A percentile compares a stretch with the other conserved stretches of the same genome.
Conservation (phyloP, 2,888 invertebrate species). For the Erpobdella octoculata region DNA sequence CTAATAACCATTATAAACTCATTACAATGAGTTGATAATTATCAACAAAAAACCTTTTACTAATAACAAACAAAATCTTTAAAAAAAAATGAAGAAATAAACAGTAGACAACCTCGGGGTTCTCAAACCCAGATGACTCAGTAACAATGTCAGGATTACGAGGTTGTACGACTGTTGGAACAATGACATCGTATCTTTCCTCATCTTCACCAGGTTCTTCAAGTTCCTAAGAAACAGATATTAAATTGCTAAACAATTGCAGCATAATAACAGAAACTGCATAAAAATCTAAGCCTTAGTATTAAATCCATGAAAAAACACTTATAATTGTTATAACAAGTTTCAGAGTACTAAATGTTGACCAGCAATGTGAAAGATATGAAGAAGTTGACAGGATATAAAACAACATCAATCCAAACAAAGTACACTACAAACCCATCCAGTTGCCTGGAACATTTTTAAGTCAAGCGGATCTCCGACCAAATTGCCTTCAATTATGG, state of each 20-base stretch:
- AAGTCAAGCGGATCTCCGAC: slow-evolving; percentile 55
- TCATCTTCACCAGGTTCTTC: slow-evolving; percentile 48
- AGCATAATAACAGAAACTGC: too few species aligned
- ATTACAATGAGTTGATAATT: background rate
- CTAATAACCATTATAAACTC: background rate
- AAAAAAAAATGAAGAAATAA: background rate
- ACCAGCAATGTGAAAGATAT: too few species aligned
- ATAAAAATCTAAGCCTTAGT: too few species aligned
- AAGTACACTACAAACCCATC: slow-evolving; percentile 44
- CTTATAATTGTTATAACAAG: too few species aligned
- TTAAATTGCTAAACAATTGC: too few species aligned
- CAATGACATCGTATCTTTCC: slow-evolving; percentile 48
- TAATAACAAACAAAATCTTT: background rate
- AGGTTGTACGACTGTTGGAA: slow-evolving; percentile 49
- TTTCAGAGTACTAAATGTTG: too few species aligned
- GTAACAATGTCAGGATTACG: slow-evolving; percentile 35
- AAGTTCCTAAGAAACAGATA: slow-evolving; percentile 39
- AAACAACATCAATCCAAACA: background rate
- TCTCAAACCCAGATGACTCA: slow-evolving; percentile 14
- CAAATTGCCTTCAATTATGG: slow-evolving; percentile 50
- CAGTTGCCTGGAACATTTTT: slow-evolving; percentile 54
- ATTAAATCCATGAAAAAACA: too few species aligned
- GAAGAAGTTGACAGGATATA: too few species aligned
- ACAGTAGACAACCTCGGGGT: background rate
- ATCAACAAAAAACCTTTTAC: background rate